Evolutionary conservation across 2,113 vertebrate genomes (phyloP).

Genomic region (Charadrius vociferus): DNA sequence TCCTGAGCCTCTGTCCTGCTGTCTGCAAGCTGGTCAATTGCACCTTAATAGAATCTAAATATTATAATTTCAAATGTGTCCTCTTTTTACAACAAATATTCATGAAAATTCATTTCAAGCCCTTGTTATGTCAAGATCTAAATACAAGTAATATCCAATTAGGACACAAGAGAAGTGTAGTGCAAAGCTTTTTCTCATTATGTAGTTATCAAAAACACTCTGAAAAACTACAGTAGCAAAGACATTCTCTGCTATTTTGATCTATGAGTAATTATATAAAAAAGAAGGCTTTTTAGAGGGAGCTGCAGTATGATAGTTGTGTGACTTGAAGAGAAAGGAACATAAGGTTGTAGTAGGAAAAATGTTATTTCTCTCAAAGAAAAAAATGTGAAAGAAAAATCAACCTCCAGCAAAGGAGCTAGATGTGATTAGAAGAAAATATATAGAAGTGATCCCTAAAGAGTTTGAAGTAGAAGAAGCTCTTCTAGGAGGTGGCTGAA

Average conservation of each 20-base stretch:
- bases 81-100: background rate
- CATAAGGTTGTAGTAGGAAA: background rate
- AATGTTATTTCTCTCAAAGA: background rate
- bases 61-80: background rate
- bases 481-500: background rate
- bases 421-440: slow-evolving; percentile 2
- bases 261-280: background rate
- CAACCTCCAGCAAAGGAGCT: background rate
- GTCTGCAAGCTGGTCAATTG: background rate
- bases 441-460: background rate
- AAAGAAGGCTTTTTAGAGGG: background rate
- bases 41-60: background rate
- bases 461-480: background rate
- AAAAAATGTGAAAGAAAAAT: background rate
- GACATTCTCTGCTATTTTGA: background rate
- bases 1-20: background rate
- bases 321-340: background rate
- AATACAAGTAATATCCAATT: background rate
- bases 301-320: background rate
- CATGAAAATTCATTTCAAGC: slow-evolving; percentile 36
- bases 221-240: background rate
- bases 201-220: background rate
- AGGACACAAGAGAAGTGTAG: background rate
- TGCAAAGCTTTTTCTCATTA: background rate
- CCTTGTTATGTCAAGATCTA: background rate